Base-by-base conservation (phyloP, 1,140 invertebrate species). In the Mycetomoellerius zeteki region DNA sequence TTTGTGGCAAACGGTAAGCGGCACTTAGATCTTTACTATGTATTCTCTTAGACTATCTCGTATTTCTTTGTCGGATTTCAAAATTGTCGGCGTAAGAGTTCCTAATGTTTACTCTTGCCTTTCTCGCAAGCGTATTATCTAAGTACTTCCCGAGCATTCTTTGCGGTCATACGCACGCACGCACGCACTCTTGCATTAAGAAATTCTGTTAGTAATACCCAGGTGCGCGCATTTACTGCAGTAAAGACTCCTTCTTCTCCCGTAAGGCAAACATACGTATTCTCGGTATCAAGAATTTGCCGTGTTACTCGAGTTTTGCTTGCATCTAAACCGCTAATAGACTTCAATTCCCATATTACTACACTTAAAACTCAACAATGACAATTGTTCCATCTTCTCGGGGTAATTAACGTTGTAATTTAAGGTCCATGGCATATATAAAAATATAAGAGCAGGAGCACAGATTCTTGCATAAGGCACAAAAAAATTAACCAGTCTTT, bases 121-220 rank as follows among this genome's bases (percentile, higher is more conserved):
- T 21, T 82, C 80, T 82, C 80, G 69, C 54, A 33, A 58, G 69
- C 78, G 24, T 84, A 84, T 84, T 84, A 73, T 60, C 69, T 21
- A n/a, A n/a, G n/a, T n/a, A 43, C 24, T 67, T 47, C 7, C 19
- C 69, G 54, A 47, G 80, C 69, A 73, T 84, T 84, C 69, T 24
- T 58, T 47, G 54, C 65, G 33, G 67, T 82, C 37, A 43, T 43
- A 10, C 10, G 33, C 69, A 82, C 52, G 65, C 52, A 82, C 30
- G 67, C 33, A 71, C 54, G 50, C 77, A 47, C 47, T 54, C 50
- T 21, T 33, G 52, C 69, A 58, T 82, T 60, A 82, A 84, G 33
- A 84, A 54, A 19, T 12, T 60, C 24, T 19, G 67, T n/a, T n/a
- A n/a, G n/a, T 82, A 82, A 72, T 82, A 69, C 37, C 19, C 62